phyloP scores from a whole-genome alignment of 2,113 vertebrate genomes.

The Lipotes vexillifer region DNA sequence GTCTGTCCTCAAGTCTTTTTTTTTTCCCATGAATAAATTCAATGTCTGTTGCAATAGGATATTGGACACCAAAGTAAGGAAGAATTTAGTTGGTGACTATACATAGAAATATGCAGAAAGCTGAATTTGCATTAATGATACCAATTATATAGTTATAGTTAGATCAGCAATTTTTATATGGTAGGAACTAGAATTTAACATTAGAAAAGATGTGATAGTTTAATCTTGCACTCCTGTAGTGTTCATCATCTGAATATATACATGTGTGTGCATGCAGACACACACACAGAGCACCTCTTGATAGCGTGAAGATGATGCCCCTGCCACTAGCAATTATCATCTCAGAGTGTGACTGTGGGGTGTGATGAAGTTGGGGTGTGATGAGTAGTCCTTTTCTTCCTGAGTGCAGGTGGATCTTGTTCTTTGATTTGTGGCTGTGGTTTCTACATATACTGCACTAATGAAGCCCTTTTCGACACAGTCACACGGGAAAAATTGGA shows the following conservation, averaged over 20 bases:
- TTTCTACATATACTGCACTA: slow-evolving; percentile 13
- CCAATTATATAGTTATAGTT: background rate
- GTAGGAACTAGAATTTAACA: slow-evolving; percentile 13
- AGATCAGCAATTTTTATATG: background rate
- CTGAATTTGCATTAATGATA: background rate
- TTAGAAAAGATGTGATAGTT: background rate
- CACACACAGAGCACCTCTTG: background rate
- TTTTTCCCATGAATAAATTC: slow-evolving; percentile 1
- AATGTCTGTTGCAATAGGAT: background rate
- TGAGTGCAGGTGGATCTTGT: background rate
- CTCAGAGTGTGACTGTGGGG: background rate
- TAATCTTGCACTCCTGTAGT: background rate
- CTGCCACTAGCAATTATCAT: slow-evolving; percentile 10
- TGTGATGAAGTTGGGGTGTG: background rate
- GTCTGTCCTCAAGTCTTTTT: background rate
- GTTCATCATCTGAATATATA: background rate
- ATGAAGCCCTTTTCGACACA: slow-evolving; percentile 3
- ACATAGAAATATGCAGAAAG: slow-evolving; percentile 8
- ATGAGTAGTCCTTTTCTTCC: slow-evolving; percentile 7
- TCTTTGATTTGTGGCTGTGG: slow-evolving; percentile 33
- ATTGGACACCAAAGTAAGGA: background rate
- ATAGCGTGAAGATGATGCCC: background rate
- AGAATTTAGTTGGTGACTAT: background rate
- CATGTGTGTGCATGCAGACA: background rate
- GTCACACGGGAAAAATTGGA: slow-evolving; percentile 37